Base-by-base conservation (phyloP, 2,888 invertebrate species). In the Oscheius sp. region DNA sequence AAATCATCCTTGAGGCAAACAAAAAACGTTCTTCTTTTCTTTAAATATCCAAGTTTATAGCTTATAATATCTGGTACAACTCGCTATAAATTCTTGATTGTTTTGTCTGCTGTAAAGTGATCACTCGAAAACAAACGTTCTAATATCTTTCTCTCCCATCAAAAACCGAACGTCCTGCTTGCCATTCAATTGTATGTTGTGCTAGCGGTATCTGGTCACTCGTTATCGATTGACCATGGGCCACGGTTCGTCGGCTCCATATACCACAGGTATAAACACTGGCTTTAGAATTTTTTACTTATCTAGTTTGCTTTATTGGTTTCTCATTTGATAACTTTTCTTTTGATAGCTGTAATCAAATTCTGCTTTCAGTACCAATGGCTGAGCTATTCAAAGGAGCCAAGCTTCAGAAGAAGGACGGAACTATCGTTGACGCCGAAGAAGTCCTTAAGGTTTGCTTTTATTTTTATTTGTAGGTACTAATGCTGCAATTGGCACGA, bases 351-450 rank as follows among this genome's bases (percentile, higher is more conserved):
- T 45, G 39, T 45, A 6, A 5, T 45, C 23, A 23, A 45, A 45
- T 45, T 5, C 20, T n/a, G n/a, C n/a, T n/a, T n/a, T n/a, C n/a
- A n/a, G n/a, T n/a, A n/a, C n/a, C n/a, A n/a, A 69, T 69, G 69
- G 63, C 69, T 23, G 42, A 69, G n/a, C 42, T 63, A 10, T 64
- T 69, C 39, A 50, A 50, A 8, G 79, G 75, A 53, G 70, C 73
- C 45, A 52, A 75, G 61, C 72, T 79, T 37, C 71, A 72, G 31
- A 79, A 76, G 66, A n/a, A 15, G 2, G 45, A 79, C 69, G 75
- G 73, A 53, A 50, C 71, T 39, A 73, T 69, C 66, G 64, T 34
- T 39, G 69, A 71, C n/a, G 75, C 76, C 12, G 50, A 66, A 12
- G 68, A 70, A 8, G 78, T 69, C 27, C 70, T 79, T 25, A 67